Evolutionary conservation across 2,888 invertebrate genomes (phyloP).

Genomic region (Diogma glabrata): DNA sequence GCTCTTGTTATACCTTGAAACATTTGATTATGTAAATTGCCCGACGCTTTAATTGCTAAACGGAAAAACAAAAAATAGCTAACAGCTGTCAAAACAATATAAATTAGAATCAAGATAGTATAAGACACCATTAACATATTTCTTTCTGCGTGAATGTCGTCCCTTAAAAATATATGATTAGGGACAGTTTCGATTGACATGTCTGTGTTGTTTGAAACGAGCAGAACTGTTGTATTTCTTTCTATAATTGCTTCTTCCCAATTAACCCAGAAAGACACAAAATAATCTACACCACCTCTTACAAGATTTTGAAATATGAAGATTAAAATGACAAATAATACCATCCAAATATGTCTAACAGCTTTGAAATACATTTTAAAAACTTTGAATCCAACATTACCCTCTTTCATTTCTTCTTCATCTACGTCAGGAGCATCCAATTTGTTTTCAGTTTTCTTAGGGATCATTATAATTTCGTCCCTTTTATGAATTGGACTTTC

Average conservation of each 20-base stretch:
- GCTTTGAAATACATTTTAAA: conserved; percentile 44
- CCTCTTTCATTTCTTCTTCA: conserved; percentile 48
- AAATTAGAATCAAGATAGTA: conserved; percentile 26
- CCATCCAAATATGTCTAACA: conserved; percentile 42
- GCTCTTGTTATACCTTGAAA: conserved; percentile 61
- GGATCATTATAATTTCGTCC: conserved; percentile 20
- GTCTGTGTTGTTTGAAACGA: background rate
- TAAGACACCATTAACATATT: conserved; percentile 25
- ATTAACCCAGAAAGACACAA: conserved; percentile 54
- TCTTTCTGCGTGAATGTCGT: background rate
- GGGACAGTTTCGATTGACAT: background rate
- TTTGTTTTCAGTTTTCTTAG: background rate
- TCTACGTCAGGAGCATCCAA: conserved; percentile 36
- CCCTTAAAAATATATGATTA: background rate
- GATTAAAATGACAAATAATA: conserved; percentile 39
- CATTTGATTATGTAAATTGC: conserved; percentile 63
- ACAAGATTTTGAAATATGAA: conserved; percentile 48
- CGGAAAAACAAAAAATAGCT: conserved; percentile 53
- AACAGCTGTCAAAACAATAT: conserved; percentile 42
- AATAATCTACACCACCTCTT: conserved; percentile 59
- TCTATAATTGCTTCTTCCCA: conserved; percentile 31
- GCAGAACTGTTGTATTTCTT: too few species aligned
- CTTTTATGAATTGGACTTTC: too few species aligned
- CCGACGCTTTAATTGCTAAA: conserved; percentile 63
- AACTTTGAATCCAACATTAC: conserved; percentile 48